Base-by-base conservation (phyloP, 2,797 vertebrate species). In the Hafferia zeledoni region DNA sequence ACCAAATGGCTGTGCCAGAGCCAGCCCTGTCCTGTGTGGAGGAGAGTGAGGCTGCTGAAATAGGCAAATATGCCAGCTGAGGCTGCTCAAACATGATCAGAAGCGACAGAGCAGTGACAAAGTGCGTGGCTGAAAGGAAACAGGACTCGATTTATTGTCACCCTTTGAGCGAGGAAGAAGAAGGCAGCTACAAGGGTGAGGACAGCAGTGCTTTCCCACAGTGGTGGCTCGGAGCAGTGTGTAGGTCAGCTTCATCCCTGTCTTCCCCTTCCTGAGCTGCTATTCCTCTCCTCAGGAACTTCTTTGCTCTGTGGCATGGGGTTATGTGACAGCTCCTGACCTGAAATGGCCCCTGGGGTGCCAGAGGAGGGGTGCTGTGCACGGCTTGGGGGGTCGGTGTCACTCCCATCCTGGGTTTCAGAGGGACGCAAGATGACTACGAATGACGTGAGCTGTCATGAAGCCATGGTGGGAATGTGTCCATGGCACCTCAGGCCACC, bases 21-120 rank as follows among this genome's bases (percentile, higher is more conserved):
- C 67, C 50, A 63, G 33, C 19, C 75, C 64, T 37, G 43, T 67
- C 77, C 90, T 95, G 60, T 4, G 7, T 4, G 1, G 82, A 88
- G 78, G 35, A 70, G 78, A 80, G 33, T 0, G 0, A 70, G 77
- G 79, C 90, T 92, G 84, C 91, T 67, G 67, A 69, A 96, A 89
- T 30, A 78, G 95, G 76, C 72, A 63, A 17, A 80, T 94, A 77
- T 53, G 76, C 93, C 89, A 85, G 86, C 75, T 83, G 90, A 91
- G 90, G 75, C 87, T 91, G 60, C 90, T 97, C 56, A 4, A 76
- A 83, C 46, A 7, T 90, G 87, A 96, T 95, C 78, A 31, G 88
- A 95, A 94, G 90, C 87, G 95, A 96, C 94, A 95, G 94, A 93
- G 64, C 49, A 8, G 87, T 95, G 94, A 94, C 87, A 92, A 95